phyloP scores from a whole-genome alignment of 2,888 invertebrate genomes.

The Diabrotica balteata region DNA sequence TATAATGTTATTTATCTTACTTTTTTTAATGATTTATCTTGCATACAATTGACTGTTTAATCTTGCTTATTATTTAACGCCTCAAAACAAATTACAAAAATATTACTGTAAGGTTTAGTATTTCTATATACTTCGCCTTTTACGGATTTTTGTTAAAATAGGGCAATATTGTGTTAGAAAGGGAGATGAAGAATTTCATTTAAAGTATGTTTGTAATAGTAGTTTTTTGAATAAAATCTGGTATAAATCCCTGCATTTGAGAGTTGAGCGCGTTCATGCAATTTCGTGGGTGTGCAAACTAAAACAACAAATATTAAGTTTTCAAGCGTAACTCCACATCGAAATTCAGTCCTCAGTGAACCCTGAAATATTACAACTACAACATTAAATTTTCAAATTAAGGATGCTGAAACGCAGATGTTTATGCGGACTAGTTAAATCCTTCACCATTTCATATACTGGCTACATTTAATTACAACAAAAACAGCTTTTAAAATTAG shows the following conservation, averaged over 20 bases:
- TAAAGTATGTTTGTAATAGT: not conserved
- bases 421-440: conserved; percentile 3
- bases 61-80: no score
- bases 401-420: not conserved
- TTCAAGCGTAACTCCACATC: not conserved
- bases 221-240: conserved; percentile 6
- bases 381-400: conserved; percentile 7
- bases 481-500: no score
- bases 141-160: no score
- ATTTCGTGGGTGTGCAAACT: conserved; percentile 2
- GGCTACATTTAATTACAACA: no score
- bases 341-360: conserved; percentile 4
- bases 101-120: no score
- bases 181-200: not conserved
- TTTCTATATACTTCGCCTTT: no score
- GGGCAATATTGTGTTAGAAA: not conserved
- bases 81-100: no score
- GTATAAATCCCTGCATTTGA: conserved; percentile 1
- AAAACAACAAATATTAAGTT: conserved; percentile 3
- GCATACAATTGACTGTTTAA: no score
- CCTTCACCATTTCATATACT: not conserved
- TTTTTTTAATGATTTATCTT: no score
- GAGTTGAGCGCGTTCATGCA: not conserved
- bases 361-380: conserved; percentile 1
- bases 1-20: no score